Base-by-base conservation (phyloP, 2,888 invertebrate species). In the Drosophila siamana region DNA sequence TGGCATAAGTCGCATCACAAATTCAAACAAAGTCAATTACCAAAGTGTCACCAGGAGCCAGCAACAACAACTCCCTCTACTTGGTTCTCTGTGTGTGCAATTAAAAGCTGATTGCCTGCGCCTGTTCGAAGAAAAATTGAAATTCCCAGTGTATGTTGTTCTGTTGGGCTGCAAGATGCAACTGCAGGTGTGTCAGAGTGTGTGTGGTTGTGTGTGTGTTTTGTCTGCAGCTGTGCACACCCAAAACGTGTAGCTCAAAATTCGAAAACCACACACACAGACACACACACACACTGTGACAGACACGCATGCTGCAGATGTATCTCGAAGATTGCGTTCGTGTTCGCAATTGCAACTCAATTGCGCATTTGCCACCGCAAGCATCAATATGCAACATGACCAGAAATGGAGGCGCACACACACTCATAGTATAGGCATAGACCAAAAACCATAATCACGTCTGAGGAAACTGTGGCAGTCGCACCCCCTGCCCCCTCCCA, bases 101-200 rank as follows among this genome's bases (percentile, higher is more conserved):
- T 91, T 91, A 91, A 89, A 90, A 86, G 73, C 86, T 90, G 90
- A 91, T 91, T 91, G 90, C 82, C 76, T 82, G 77, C 73, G 74
- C 61, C 74, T 76, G 63, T 54, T 52, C 61, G 66, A 57, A 69
- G 75, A 87, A 87, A 85, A 85, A 85, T 78, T 74, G 67, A 82
- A 85, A 82, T 75, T 77, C 55, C 64, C 15, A 75, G 19, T 19
- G 19, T 19, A 2, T 19, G 19, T 19, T 19, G 19, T 19, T n/a
- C n/a, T 19, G 19, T 30, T 76, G 65, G 62, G 24, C 70, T 74
- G 73, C 69, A 83, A 87, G 81, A 85, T 82, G 74, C 69, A 62
- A 38, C 13, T 62, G 52, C 51, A 67, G 68, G 48, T 68, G 71
- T 54, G 47, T 41, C 26, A 6, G 6, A 6, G 60, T 51, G 46